phyloP scores from a whole-genome alignment of 2,797 vertebrate genomes.

The Gila robusta region DNA sequence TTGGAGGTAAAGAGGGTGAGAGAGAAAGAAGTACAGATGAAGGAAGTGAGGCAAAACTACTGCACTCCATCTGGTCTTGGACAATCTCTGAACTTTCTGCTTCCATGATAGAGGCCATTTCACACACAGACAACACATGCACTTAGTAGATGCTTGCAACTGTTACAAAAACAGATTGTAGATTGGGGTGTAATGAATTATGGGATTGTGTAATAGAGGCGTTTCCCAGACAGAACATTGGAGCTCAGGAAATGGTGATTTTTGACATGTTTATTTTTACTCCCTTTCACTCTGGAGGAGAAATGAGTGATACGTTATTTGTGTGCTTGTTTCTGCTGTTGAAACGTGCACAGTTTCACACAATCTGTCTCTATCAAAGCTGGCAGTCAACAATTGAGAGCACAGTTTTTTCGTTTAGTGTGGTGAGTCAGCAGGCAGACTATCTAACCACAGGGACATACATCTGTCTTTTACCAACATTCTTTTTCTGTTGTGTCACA shows the following conservation, averaged over 20 bases:
- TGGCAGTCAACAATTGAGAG: slow-evolving; percentile 27
- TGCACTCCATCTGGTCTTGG: background rate
- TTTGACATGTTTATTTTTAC: slow-evolving; percentile 29
- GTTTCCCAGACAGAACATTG: slow-evolving; percentile 14
- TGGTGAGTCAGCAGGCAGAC: slow-evolving; percentile 7
- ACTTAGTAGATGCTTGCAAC: slow-evolving; percentile 1
- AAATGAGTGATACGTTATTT: slow-evolving; percentile 16
- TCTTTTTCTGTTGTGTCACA: slow-evolving; percentile 68
- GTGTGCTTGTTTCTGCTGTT: background rate
- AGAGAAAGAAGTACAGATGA: background rate
- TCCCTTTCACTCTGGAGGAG: slow-evolving; percentile 21
- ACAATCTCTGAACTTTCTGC: background rate
- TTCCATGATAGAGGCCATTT: background rate
- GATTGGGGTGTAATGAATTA: slow-evolving; percentile 23
- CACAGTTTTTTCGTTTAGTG: slow-evolving; percentile 8
- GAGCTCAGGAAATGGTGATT: slow-evolving; percentile 20
- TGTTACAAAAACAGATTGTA: slow-evolving; percentile 30
- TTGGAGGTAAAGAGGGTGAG: background rate
- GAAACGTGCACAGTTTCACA: background rate
- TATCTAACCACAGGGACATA: slow-evolving; percentile 15
- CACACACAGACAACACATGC: background rate
- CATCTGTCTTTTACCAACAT: background rate
- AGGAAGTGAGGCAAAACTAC: slow-evolving; percentile 5
- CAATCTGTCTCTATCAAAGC: slow-evolving; percentile 4
- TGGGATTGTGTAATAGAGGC: slow-evolving; percentile 8